Conservation (phyloP, 2,888 invertebrate species). For the Cantharis nigra region DNA sequence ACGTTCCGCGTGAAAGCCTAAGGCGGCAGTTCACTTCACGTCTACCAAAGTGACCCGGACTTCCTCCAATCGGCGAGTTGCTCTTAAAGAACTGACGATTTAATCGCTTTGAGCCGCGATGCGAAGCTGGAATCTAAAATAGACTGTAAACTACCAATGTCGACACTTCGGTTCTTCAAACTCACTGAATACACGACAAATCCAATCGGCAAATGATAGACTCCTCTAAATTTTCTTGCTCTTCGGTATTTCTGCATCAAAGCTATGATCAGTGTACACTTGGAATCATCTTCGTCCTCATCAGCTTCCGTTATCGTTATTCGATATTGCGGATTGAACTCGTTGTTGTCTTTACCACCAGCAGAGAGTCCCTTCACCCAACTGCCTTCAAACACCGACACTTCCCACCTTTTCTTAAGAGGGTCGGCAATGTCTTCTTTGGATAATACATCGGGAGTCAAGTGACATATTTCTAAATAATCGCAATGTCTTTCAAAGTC, state of each 20-base stretch:
- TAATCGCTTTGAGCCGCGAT: constrained; percentile 71
- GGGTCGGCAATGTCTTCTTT: constrained; percentile 68
- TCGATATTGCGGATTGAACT: constrained; percentile 91
- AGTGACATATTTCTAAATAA: constrained; percentile 91
- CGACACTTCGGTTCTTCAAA: constrained; percentile 16
- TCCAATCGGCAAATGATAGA: constrained; percentile 92
- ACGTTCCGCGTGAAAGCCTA: constrained; percentile 90
- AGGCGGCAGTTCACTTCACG: constrained; percentile 92
- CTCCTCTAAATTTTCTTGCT: constrained; percentile 83
- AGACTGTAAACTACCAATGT: not conserved
- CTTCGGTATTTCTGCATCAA: constrained; percentile 97
- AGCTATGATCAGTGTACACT: constrained; percentile 92
- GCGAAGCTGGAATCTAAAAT: constrained; percentile 65
- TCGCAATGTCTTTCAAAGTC: constrained; percentile 85
- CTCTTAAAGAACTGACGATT: constrained; percentile 93
- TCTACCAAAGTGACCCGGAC: constrained; percentile 72
- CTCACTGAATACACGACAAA: constrained; percentile 90
- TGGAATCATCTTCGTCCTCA: constrained; percentile 85
- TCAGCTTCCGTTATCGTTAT: constrained; percentile 78
- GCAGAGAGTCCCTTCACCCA: constrained; percentile 93
- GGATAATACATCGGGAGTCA: constrained; percentile 89
- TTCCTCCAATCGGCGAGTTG: constrained; percentile 87
- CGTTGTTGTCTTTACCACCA: constrained; percentile 93
- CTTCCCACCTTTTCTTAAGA: constrained; percentile 89
- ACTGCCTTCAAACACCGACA: constrained; percentile 89